Conservation (phyloP, 2,797 vertebrate genomes). For the Sebastes goodei region DNA sequence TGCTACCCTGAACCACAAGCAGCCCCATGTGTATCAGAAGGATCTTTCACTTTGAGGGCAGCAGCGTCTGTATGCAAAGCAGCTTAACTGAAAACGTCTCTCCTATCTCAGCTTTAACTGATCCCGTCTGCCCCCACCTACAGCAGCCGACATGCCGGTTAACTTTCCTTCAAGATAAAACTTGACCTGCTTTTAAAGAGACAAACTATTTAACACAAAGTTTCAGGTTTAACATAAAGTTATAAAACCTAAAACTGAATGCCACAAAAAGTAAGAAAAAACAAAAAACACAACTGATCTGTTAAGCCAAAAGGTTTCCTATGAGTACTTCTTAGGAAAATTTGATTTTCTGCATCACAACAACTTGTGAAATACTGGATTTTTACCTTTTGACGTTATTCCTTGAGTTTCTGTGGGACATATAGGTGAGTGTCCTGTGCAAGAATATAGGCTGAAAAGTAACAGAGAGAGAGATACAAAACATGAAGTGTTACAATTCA, state of each 20-base stretch:
- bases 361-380: too few relatives aligned
- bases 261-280: not conserved
- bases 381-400: constrained; percentile 92
- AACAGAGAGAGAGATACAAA: not conserved
- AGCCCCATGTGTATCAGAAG: constrained; percentile 12
- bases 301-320: not conserved
- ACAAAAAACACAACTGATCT: not conserved
- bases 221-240: not conserved
- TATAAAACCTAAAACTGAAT: not conserved
- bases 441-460: constrained; percentile 94
- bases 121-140: constrained; percentile 1
- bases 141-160: constrained; percentile 7
- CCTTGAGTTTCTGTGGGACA: constrained; percentile 97
- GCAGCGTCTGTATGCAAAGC: constrained; percentile 66
- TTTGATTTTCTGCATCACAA: not conserved
- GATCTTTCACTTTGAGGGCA: constrained; percentile 6
- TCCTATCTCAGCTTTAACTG: constrained; percentile 7
- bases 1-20: not conserved
- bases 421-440: constrained; percentile 98
- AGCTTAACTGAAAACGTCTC: constrained; percentile 60
- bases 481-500: not conserved
- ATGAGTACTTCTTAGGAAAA: not conserved
- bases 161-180: constrained; percentile 17
- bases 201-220: not conserved
- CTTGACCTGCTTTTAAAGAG: constrained; percentile 19